phyloP scores from a whole-genome alignment of 64 coral and sea anemone genomes.

The Trachythela sp. region DNA sequence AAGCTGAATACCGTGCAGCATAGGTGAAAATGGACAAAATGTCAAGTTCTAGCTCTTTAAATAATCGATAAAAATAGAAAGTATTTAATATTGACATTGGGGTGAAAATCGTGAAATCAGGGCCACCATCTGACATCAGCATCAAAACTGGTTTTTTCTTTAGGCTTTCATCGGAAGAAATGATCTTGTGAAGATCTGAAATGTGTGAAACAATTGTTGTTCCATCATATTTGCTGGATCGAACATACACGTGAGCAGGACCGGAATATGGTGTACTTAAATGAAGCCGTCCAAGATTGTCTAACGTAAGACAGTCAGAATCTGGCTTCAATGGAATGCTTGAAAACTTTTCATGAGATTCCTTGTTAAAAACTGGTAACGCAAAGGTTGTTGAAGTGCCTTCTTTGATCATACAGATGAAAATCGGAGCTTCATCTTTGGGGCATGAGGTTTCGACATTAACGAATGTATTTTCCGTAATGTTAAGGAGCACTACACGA shows the following conservation, averaged over 20 bases:
- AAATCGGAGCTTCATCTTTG: too few species aligned
- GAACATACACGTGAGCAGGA: background rate
- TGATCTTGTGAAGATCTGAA: background rate
- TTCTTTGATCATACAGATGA: too few species aligned
- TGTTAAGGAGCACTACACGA: too few species aligned
- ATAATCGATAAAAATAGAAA: constrained; percentile 25
- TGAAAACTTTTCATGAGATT: too few species aligned
- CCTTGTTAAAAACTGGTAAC: too few species aligned
- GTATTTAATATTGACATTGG: background rate
- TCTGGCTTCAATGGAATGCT: too few species aligned
- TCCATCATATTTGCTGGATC: background rate
- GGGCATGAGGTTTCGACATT: too few species aligned
- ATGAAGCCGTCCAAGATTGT: constrained; percentile 14
- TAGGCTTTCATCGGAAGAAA: background rate
- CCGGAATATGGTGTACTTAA: background rate
- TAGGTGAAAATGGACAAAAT: constrained; percentile 15
- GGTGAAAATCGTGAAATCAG: constrained; percentile 6
- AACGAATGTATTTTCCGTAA: too few species aligned
- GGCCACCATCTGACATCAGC: background rate
- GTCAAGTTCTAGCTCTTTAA: constrained; percentile 9
- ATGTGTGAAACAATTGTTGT: constrained; percentile 2
- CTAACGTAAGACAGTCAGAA: background rate
- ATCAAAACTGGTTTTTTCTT: constrained; percentile 9
- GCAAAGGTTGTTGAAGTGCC: too few species aligned
- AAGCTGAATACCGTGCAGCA: constrained; percentile 17